phyloP scores from a whole-genome alignment of 2,888 invertebrate genomes.

The Loripinus fragilis region DNA sequence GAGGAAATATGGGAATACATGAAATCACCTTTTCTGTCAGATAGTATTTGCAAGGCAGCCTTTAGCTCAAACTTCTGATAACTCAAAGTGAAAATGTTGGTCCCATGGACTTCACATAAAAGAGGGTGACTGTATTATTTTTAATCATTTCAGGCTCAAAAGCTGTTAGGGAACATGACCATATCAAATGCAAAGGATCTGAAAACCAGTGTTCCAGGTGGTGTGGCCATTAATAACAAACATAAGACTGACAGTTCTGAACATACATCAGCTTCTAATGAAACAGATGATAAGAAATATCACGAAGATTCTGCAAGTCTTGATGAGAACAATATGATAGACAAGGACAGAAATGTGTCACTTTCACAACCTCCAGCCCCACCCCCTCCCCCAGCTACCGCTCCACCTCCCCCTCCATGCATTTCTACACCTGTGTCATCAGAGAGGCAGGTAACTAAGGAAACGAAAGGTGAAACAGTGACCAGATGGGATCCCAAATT shows the following conservation, averaged over 20 bases:
- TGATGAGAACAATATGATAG: not conserved
- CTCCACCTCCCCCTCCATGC: conserved; percentile 31
- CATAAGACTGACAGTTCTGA: not conserved
- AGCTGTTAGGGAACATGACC: conserved; percentile 34
- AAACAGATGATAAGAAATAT: not conserved
- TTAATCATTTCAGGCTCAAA: conserved; percentile 34
- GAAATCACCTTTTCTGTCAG: no score
- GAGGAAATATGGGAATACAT: no score
- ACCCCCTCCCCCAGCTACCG: conserved; percentile 36
- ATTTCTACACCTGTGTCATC: conserved; percentile 25
- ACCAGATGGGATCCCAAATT: conserved; percentile 67
- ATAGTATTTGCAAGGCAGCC: no score
- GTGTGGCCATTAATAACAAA: not conserved
- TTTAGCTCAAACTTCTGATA: no score
- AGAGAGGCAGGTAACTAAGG: not conserved
- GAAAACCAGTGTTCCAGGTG: conserved; percentile 1
- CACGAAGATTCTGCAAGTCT: not conserved
- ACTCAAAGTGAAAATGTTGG: no score
- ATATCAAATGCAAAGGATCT: conserved; percentile 16
- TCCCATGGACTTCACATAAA: no score
- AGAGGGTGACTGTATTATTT: not conserved
- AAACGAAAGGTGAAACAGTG: conserved; percentile 30
- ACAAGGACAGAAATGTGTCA: not conserved
- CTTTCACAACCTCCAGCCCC: conserved; percentile 21
- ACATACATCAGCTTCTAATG: not conserved